Conservation (phyloP, 2,797 vertebrate species). For the Nyctalus aviator region DNA sequence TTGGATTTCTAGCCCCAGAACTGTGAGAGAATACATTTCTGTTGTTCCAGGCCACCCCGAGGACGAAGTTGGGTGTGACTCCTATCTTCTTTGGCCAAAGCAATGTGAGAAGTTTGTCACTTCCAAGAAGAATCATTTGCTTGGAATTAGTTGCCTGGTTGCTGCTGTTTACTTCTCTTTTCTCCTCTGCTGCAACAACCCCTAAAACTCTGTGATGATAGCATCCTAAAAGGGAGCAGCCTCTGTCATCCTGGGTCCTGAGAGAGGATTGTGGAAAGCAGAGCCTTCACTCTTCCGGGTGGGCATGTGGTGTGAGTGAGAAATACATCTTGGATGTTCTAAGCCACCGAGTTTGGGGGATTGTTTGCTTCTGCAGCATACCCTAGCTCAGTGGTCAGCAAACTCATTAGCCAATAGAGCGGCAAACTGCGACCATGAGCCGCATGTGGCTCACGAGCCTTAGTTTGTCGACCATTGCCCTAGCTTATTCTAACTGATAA, state of each 20-base stretch:
- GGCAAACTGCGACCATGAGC: no score
- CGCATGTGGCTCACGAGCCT: no score
- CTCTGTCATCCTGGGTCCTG: not conserved
- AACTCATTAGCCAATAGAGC: no score
- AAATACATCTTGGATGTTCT: not conserved
- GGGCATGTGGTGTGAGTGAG: no score
- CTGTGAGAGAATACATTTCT: not conserved
- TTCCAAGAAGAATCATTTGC: not conserved
- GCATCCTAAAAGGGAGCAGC: not conserved
- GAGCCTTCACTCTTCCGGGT: not conserved
- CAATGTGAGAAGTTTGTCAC: not conserved
- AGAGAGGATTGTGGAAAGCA: rapidly evolving
- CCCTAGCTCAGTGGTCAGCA: not conserved
- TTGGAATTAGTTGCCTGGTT: not conserved
- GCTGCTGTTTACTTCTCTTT: not conserved
- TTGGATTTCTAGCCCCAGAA: not conserved
- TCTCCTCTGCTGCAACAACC: not conserved
- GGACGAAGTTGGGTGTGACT: not conserved
- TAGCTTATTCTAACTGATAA: not conserved
- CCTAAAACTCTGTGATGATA: not conserved
- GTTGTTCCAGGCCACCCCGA: not conserved
- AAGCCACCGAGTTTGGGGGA: not conserved
- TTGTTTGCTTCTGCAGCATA: not conserved
- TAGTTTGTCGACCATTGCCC: no score
- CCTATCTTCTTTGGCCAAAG: not conserved